Evolutionary conservation across 2,888 invertebrate genomes (phyloP).

Genomic region (Athripsodes cinereus): DNA sequence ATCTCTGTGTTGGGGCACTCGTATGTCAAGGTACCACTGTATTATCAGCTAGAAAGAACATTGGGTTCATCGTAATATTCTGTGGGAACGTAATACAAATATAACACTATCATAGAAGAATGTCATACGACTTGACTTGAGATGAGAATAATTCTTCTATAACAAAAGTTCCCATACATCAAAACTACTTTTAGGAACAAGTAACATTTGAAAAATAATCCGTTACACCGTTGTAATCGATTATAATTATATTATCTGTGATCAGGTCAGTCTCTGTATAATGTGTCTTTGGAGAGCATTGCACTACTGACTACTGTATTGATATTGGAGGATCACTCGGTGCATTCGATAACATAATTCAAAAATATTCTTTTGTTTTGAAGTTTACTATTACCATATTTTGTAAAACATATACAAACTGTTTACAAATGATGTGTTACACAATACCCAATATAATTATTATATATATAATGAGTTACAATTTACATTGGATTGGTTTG

Average conservation of each 20-base stretch:
- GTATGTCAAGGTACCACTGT: too few species aligned
- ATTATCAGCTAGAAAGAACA: too few species aligned
- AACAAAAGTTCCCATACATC: neutral
- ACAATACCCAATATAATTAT: too few species aligned
- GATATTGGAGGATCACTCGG: neutral
- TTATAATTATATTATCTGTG: neutral
- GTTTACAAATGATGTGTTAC: too few species aligned
- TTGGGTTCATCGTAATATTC: neutral
- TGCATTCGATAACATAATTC: too few species aligned
- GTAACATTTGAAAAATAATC: slow-evolving; percentile 1
- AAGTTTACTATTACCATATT: too few species aligned
- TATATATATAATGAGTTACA: too few species aligned
- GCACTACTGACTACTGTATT: neutral
- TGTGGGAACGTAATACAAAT: neutral
- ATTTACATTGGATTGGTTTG: too few species aligned
- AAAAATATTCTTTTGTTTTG: too few species aligned
- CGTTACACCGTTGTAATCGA: neutral
- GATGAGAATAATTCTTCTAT: neutral
- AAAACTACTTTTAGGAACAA: neutral
- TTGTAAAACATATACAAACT: too few species aligned
- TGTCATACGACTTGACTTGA: neutral
- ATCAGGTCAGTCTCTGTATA: neutral
- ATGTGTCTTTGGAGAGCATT: neutral
- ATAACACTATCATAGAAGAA: neutral
- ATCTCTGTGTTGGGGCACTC: too few species aligned